Conservation (phyloP, 1,140 invertebrate genomes). For the Rhyzopertha dominica region DNA sequence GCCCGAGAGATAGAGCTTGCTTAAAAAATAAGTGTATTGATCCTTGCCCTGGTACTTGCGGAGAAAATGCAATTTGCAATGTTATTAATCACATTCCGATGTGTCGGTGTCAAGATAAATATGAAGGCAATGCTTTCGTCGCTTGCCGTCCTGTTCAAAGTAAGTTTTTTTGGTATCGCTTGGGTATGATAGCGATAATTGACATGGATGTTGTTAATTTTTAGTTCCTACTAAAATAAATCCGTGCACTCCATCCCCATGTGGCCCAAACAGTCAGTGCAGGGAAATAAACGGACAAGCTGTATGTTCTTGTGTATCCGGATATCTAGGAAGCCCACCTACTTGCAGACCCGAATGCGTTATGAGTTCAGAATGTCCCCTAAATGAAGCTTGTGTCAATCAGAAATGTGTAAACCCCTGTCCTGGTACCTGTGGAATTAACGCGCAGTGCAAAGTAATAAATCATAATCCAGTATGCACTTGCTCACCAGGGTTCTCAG, state of each 20-base stretch:
- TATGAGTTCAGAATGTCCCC: constrained; percentile 57
- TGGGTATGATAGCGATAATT: no score
- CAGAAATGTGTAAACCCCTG: constrained; percentile 64
- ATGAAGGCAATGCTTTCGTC: constrained; percentile 53
- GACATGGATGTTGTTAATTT: no score
- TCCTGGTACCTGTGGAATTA: constrained; percentile 54
- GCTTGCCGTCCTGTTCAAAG: constrained; percentile 50
- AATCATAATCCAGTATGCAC: constrained; percentile 59
- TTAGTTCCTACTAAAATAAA: constrained; percentile 35
- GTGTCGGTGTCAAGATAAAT: constrained; percentile 54
- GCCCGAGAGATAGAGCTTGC: constrained; percentile 56
- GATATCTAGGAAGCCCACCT: constrained; percentile 55
- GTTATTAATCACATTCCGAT: constrained; percentile 60
- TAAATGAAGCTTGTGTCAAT: constrained; percentile 56
- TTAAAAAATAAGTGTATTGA: constrained; percentile 55
- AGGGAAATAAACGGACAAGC: constrained; percentile 52
- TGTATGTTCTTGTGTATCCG: constrained; percentile 57
- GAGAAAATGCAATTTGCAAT: constrained; percentile 55
- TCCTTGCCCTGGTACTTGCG: constrained; percentile 59
- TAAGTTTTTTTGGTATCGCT: no score
- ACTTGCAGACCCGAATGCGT: constrained; percentile 59
- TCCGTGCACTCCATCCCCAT: constrained; percentile 60
- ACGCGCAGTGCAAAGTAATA: constrained; percentile 58
- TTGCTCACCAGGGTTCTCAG: constrained; percentile 50
- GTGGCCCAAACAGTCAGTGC: constrained; percentile 63